Base-by-base conservation (phyloP, 2,113 vertebrate species). In the Dinomys branickii region DNA sequence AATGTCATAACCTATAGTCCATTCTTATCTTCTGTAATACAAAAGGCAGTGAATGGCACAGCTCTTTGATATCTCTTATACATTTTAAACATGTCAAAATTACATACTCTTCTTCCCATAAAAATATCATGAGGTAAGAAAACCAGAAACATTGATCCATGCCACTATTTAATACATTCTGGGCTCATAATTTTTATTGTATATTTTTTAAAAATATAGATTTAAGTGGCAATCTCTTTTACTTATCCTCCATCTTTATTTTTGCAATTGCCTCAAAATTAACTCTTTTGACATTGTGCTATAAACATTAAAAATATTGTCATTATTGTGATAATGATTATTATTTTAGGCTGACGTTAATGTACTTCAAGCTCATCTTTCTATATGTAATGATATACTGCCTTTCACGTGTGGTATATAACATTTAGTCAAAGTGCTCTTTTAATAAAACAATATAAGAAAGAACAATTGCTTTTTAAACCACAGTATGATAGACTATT, bases 21-120 rank as follows among this genome's bases (percentile, higher is more conserved):
- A 86, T 98, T 98, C 97, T 98, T 98, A 98, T 98, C 98, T 97
- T 85, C 93, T 98, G 97, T 98, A 98, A 98, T 98, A 98, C 98
- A 98, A 98, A 99, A 98, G 94, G 98, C 97, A 98, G 97, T 97
- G 97, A 98, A 98, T 98, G 97, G 85, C 97, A 93, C 88, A 98
- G 94, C 84, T 83, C 69, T 97, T 95, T 96, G 89, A 96, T 98
- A 97, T 96, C 33, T 92, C 97, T 96, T 93, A 96, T 97, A 97
- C 85, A 97, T 96, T 97, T 98, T 97, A 95, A 96, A 97, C 90
- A 94, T 85, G 67, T 94, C 89, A 95, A 93, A 96, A 95, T 97
- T 95, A 26, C 85, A 94, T 96, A 92, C 13, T 95, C 82, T 97
- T 95, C 92, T 96, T 96, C 33, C 92, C 47, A 94, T 94, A 94